Conservation (phyloP, 2,113 vertebrate genomes). For the Oenanthe melanoleuca region DNA sequence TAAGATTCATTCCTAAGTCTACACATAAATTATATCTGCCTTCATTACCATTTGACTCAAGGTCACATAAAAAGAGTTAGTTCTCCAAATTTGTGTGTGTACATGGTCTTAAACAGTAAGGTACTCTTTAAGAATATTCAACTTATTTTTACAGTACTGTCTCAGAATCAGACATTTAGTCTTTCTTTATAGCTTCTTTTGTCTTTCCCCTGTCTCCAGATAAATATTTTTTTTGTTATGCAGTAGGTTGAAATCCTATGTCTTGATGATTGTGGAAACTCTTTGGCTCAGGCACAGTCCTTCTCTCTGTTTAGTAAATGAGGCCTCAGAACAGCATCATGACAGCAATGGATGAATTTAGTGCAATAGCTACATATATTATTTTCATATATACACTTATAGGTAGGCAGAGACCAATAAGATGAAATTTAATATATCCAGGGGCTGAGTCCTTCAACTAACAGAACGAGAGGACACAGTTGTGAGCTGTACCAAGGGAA, state of each 20-base stretch:
- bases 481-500: rapidly evolving
- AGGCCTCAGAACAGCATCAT: background rate
- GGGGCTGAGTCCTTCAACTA: background rate
- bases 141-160: rapidly evolving
- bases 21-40: background rate
- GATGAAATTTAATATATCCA: background rate
- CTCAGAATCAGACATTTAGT: background rate
- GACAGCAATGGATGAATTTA: background rate
- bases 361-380: background rate
- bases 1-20: background rate
- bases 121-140: background rate
- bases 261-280: background rate
- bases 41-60: background rate
- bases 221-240: background rate
- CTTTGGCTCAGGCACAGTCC: background rate
- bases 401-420: background rate
- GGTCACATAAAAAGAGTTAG: background rate
- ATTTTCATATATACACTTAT: background rate
- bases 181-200: background rate
- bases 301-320: background rate
- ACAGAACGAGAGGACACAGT: background rate
- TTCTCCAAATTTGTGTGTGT: background rate
- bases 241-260: background rate
- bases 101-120: background rate
- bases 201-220: background rate